Evolutionary conservation across 2,113 vertebrate species (phyloP).

Genomic region (Peromyscus californicus): DNA sequence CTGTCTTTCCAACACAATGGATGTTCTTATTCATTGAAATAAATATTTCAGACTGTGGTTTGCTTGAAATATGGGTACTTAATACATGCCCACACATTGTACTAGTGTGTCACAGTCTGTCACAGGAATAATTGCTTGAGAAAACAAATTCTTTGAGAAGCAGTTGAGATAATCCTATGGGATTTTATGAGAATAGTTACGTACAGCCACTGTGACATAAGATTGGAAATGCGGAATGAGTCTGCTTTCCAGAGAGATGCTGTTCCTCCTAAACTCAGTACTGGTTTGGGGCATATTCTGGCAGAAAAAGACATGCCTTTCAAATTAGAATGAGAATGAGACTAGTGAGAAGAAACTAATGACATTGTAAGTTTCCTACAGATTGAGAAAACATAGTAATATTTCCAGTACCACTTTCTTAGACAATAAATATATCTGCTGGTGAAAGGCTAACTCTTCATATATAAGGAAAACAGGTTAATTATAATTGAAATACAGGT

Average conservation of each 20-base stretch:
- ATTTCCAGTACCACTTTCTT: neutral
- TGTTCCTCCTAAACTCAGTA: neutral
- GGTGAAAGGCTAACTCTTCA: neutral
- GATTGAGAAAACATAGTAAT: neutral
- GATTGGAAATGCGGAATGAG: neutral
- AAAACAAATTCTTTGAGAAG: neutral
- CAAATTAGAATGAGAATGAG: neutral
- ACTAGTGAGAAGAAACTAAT: neutral
- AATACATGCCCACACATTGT: neutral
- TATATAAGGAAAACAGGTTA: neutral
- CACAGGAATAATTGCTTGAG: neutral
- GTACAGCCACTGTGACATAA: neutral
- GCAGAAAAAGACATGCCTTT: slow-evolving; percentile 33
- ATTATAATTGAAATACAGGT: neutral
- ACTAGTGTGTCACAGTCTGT: neutral
- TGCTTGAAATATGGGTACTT: neutral
- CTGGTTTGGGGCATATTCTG: neutral
- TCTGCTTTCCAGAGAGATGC: neutral
- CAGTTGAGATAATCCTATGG: neutral
- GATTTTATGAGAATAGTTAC: neutral
- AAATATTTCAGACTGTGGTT: neutral
- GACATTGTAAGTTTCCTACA: neutral
- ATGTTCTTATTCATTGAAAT: neutral
- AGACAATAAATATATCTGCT: neutral
- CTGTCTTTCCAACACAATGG: neutral